Evolutionary conservation across 1,140 invertebrate species (phyloP), one percentile per base, ranked within the genome.

Genomic region (Neotoxoptera formosana): DNA sequence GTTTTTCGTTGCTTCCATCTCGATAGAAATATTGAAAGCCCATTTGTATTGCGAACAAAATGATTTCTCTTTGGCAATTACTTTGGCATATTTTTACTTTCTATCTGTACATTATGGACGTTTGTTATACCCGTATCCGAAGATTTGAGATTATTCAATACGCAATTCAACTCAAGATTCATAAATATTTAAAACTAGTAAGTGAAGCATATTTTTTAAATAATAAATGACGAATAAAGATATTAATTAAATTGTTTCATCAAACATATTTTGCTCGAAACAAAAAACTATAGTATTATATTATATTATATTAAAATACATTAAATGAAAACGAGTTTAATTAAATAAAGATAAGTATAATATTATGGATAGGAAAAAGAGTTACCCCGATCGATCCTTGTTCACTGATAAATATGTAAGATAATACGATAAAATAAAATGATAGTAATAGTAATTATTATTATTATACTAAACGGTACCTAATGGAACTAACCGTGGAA

Each of bases 11-110:
- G 2, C 11, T 3, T 41, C 41, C 9, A 25, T 25, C 4, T 47
- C 25, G 8, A 45, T 86, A 25, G 36, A 86, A 86, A 25, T 86
- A 45, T 86, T 86, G 83, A 86, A 86, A 86, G 83, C 83, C 41
- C 83, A 86, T 41, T 86, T 45, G 9, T 25, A 86, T 45, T 30
- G 30, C 45, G 41, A 30, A 86, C 21, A 41, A 86, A 47, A 45
- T 14, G 7, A 25, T 86, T 25, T 45, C 36, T 86, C 41, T 86
- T 86, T 45, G 8, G 21, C 9, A 45, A 83, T 83, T 83, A 83
- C 20, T 83, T 83, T 83, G 20, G 36, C 0, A 36, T 23, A 83
- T 41, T 83, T 83, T 83, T 41, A 83, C 7, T 41, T 21, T 83
- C 20, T 83, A 83, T 83, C 34, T 36, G 81, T 83, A 34, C 81